A percentile compares a stretch with the other conserved stretches of the same genome.
These are phyloP conservation scores for Sycophila sp. DNA, from an alignment of 1,140 invertebrate species.

Conservation along the genomic window DNA sequence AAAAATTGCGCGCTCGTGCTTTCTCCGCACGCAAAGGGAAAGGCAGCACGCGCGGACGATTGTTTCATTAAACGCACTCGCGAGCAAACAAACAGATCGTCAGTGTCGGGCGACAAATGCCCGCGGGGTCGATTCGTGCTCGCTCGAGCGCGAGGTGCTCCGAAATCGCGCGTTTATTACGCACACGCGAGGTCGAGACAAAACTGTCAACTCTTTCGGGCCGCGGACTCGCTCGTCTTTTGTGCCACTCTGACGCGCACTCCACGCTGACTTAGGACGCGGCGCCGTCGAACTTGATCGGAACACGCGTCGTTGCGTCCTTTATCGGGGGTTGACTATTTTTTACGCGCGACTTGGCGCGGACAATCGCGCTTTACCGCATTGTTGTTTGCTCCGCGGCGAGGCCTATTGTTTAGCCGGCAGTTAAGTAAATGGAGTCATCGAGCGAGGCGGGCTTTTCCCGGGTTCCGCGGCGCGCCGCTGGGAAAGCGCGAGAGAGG, in stretches of 20 bases:
- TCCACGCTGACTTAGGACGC: no score
- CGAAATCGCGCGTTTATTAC: neutral
- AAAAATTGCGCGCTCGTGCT: no score
- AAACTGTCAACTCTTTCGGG: neutral
- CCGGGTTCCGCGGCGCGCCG: no score
- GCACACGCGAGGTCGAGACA: neutral
- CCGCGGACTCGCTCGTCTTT: neutral
- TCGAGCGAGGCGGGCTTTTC: no score
- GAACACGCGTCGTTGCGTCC: constrained; percentile 41
- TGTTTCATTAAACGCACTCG: no score
- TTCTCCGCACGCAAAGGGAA: no score
- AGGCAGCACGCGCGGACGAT: no score
- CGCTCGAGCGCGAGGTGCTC: neutral
- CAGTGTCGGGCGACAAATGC: constrained; percentile 59
- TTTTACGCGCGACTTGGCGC: neutral
- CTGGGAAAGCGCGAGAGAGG: constrained; percentile 53
- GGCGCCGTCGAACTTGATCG: constrained; percentile 31
- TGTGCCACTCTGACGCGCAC: neutral
- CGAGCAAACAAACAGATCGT: constrained; percentile 57
- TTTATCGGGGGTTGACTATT: constrained; percentile 30
- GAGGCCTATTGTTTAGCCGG: no score
- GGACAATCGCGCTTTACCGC: neutral
- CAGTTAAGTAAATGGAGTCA: no score
- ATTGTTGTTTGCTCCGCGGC: no score
- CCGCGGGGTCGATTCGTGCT: constrained; percentile 42